Evolutionary conservation across 2,888 invertebrate genomes (phyloP), one percentile per base, ranked within the genome.

Genomic region (Torymus aiolomorphi): DNA sequence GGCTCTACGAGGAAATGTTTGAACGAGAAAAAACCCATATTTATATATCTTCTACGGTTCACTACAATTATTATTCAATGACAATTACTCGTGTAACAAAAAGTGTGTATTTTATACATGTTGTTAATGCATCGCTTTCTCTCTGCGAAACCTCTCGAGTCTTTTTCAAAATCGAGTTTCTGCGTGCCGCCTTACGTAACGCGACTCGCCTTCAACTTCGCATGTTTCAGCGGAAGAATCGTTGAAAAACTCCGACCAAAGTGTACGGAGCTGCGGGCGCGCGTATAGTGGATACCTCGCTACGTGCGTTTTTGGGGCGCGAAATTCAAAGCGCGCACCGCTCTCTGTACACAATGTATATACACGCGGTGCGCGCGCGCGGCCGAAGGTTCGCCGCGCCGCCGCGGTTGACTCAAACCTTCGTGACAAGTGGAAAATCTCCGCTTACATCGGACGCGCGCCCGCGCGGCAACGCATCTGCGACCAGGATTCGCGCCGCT

Each of bases 351-450:
- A 42, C n/a, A 20, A 14, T 61, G 20, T 67, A n/a, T 67, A 24
- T 63, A n/a, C 20, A 24, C 54, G 20, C 57, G 24, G 71, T 13
- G 57, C 63, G 54, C 14, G 42, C 65, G 65, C 42, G n/a, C 49
- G 56, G 54, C 54, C 42, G 71, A 71, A 71, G 59, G 42, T 74
- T 74, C 56, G n/a, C 16, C 8, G 69, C 52, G 20, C 24, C 18
- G 59, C 59, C 49, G 79, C 54, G 51, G 14, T 13, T 16, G 14
- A 16, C 52, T 18, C 14, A 57, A 54, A 65, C 16, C 52, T 59
- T 12, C 31, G 75, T 61, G 76, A 81, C 79, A 79, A 81, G 81
- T 81, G 79, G 81, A 81, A 81, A 81, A 81, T 81, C 81, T 81
- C 79, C 79, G 76, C 79, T 81, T 76, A 78, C 76, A 79, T 81